Evolutionary conservation across 1,140 invertebrate species (phyloP), one percentile per base, ranked within the genome.

Genomic region (Acarapis woodi): DNA sequence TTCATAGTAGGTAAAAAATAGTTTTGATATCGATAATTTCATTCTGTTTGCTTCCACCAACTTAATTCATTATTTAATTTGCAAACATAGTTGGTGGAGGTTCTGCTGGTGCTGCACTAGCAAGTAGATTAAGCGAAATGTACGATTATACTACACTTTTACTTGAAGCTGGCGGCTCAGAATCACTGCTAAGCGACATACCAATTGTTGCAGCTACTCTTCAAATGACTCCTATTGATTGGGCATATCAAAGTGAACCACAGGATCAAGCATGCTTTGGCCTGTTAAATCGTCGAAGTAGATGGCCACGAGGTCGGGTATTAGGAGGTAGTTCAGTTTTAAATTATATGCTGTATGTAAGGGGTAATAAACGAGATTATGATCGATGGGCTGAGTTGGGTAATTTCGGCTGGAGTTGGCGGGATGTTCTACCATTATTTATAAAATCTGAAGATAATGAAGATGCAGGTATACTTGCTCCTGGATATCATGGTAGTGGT

Each of bases 271-370:
- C 77, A 1, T 80, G 77, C 48, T 59, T 77, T n/a, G 68, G 65
- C 8, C 16, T 37, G 22, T 18, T 41, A 10, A 24, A 34, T 16
- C 22, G 37, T 19, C 25, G 37, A 35, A 42, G 39, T 29, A 26
- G 36, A 14, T 44, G 43, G 43, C 43, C 43, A 24, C 54, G 76
- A 20, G 78, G 77, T 5, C 71, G 71, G 52, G 70, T 73, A 0
- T 54, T 82, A 0, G 77, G 76, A 1, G 77, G 77, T 0, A 73
- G 66, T 1, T 71, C 67, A 2, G 78, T 90, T 0, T 62, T 96
- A 0, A 97, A 97, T 53, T 93, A 90, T 3, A 96, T 96, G 87
- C 61, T 94, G 0, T 97, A 96, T 48, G 60, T 96, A 0, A 62
- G 90, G 16, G 90, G 88, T 0, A 88, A 94, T 51, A 68, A 68